Evolutionary conservation across 2,797 vertebrate genomes (phyloP), one percentile per base, ranked within the genome.

Genomic region (Myripristis jacobus): DNA sequence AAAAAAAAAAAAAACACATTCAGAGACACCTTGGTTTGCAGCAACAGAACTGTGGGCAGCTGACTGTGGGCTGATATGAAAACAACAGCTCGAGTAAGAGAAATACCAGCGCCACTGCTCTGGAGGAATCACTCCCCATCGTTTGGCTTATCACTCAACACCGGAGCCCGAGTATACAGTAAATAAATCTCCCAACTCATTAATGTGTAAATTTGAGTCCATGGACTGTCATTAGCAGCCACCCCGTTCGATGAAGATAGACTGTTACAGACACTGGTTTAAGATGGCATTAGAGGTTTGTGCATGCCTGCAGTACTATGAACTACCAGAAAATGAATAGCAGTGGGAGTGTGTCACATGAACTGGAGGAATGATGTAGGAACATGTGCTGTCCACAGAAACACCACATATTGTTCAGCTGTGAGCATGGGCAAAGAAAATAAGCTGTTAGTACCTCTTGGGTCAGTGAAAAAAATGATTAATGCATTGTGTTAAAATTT

Each of bases 131-230:
- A 43, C 83, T 48, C 34, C 52, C 34, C 81, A 73, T 74, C 65
- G 79, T 80, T 87, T 79, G 46, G 80, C 85, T 86, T 87, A 86
- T 86, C 79, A 75, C 76, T 88, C 65, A 59, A 75, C 79, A 70
- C 73, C 75, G 84, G 79, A 69, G 76, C 81, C 57, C 73, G 51
- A 69, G 77, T 57, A 74, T 88, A 83, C 72, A 84, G 80, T 88
- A 75, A 89, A 90, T 91, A 83, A 82, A 92, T 92, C 85, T 91
- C 79, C 78, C 80, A 78, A 77, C 82, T 91, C 83, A 88, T 92
- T 91, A 92, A 78, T 72, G 88, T 80, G 88, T 66, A 88, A 89
- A 92, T 87, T 73, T 84, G 83, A 90, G 87, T 86, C 86, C 74
- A 56, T 87, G 88, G 85, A 89, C 86, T 76, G 83, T 88, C 86